Evolutionary conservation across 2,888 invertebrate genomes (phyloP).

Genomic region (Drosophila diplacantha): DNA sequence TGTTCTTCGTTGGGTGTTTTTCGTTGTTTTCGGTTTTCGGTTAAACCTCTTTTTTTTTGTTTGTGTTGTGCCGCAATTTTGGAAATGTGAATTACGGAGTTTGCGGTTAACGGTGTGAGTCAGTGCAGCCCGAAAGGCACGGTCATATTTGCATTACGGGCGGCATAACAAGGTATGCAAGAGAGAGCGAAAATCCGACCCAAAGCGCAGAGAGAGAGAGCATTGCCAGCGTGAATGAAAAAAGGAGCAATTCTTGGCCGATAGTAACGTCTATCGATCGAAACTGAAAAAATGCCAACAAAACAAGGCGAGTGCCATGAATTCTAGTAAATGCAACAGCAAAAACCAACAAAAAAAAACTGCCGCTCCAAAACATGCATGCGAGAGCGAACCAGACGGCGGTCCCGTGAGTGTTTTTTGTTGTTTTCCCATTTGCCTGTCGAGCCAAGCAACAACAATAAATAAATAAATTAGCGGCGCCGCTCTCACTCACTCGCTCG

Average conservation of each 20-base stretch:
- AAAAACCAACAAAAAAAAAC: conserved; percentile 7
- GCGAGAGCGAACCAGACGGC: conserved; percentile 17
- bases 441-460: conserved; percentile 45
- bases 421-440: conserved; percentile 47
- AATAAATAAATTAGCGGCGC: conserved; percentile 53
- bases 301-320: conserved; percentile 45
- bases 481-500: conserved; percentile 45
- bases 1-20: conserved; percentile 26
- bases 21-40: conserved; percentile 24
- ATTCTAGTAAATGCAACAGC: conserved; percentile 13
- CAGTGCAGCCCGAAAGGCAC: conserved; percentile 1
- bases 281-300: conserved; percentile 62
- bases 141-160: conserved; percentile 3
- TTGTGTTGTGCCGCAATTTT: conserved; percentile 14
- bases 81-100: conserved; percentile 28
- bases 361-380: conserved; percentile 22
- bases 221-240: conserved; percentile 23
- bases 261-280: conserved; percentile 28
- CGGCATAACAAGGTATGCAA: conserved; percentile 13
- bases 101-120: conserved; percentile 14
- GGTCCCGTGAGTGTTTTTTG: conserved; percentile 8
- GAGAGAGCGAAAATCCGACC: conserved; percentile 14
- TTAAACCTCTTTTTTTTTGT: conserved; percentile 10
- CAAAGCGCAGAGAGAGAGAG: conserved; percentile 9
- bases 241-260: conserved; percentile 2